These are phyloP conservation scores for Neofelis nebulosa DNA, from an alignment of 2,113 vertebrate species.

Conservation along the genomic window DNA sequence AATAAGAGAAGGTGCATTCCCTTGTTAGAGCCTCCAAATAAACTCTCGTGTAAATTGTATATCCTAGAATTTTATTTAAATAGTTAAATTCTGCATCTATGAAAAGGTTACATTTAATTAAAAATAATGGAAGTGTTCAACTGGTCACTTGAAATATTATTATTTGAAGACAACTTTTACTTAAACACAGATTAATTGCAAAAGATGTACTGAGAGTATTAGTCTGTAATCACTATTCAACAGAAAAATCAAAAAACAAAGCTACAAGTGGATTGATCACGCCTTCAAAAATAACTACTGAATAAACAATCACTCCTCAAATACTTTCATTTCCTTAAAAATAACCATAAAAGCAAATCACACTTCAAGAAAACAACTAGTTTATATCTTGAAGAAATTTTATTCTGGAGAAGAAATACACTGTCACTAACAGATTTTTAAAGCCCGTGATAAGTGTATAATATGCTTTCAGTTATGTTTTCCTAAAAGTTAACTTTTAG, in stretches of 20 bases:
- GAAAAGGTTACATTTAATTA: not conserved
- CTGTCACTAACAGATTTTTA: not conserved
- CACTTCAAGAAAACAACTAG: not conserved
- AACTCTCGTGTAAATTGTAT: not conserved
- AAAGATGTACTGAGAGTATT: not conserved
- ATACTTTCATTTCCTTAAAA: slow-evolving; percentile 45
- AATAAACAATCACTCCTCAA: slow-evolving; percentile 15
- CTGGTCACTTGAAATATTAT: slow-evolving; percentile 1
- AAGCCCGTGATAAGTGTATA: not conserved
- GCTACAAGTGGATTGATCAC: not conserved
- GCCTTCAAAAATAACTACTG: slow-evolving; percentile 23
- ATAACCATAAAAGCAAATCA: slow-evolving; percentile 35
- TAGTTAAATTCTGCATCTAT: slow-evolving; percentile 20
- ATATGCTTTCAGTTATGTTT: not conserved
- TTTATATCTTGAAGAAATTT: slow-evolving; percentile 13
- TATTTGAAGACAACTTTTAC: not conserved
- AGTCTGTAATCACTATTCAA: slow-evolving; percentile 2
- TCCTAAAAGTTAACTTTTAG: not conserved
- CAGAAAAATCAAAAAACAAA: not conserved
- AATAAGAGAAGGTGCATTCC: not conserved
- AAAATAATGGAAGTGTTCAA: not conserved
- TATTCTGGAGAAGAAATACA: not conserved
- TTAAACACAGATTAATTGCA: not conserved
- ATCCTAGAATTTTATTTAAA: slow-evolving; percentile 26
- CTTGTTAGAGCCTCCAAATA: not conserved